Evolutionary conservation across 2,888 invertebrate species (phyloP).

Genomic region (Lochmaea capreae): DNA sequence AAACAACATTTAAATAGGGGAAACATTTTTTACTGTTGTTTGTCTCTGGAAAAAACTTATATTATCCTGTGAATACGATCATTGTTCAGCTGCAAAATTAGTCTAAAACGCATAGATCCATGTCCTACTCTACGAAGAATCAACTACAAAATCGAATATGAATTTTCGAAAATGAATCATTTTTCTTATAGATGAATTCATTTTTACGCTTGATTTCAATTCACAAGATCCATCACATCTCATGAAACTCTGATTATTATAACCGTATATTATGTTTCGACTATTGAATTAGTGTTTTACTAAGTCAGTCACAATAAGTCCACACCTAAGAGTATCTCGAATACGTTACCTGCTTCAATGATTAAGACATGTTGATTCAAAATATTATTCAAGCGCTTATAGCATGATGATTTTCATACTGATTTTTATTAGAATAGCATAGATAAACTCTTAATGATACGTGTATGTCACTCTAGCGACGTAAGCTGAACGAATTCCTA

Average conservation of each 20-base stretch:
- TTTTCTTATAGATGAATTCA: neutral
- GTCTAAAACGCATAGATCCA: no score
- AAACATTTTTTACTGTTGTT: no score
- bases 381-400: conserved; percentile 21
- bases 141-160: no score
- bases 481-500: neutral
- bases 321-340: conserved; percentile 15
- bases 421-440: conserved; percentile 19
- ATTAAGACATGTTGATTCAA: conserved; percentile 25
- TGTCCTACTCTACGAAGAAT: no score
- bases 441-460: conserved; percentile 14
- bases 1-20: no score
- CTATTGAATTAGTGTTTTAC: conserved; percentile 11
- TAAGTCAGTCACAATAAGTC: conserved; percentile 11
- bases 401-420: conserved; percentile 18
- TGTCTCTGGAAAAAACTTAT: no score
- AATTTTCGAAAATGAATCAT: no score
- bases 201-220: conserved; percentile 9
- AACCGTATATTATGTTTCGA: conserved; percentile 13
- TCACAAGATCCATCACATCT: conserved; percentile 12
- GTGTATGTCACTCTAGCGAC: conserved; percentile 3
- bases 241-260: neutral
- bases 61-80: no score
- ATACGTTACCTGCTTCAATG: conserved; percentile 21
- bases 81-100: no score